Conservation (phyloP, 2,888 invertebrate species). For the Thymelicus sylvestris region DNA sequence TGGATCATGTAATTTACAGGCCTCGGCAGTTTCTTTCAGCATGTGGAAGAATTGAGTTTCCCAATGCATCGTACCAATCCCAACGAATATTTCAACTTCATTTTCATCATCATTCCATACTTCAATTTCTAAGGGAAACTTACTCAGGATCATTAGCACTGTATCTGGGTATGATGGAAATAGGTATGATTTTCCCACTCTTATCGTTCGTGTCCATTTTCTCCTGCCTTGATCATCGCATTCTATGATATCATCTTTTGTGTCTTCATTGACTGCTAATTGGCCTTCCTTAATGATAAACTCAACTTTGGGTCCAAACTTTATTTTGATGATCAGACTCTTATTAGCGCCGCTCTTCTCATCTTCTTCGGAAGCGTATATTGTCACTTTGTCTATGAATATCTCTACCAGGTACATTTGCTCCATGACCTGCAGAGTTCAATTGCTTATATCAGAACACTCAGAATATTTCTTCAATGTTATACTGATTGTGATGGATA, state of each 20-base stretch:
- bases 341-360: slow-evolving; percentile 65
- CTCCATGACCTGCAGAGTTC: slow-evolving; percentile 81
- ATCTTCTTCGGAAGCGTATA: slow-evolving; percentile 62
- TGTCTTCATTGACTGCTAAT: slow-evolving; percentile 58
- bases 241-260: slow-evolving; percentile 63
- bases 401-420: slow-evolving; percentile 85
- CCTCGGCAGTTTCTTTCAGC: slow-evolving; percentile 70
- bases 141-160: slow-evolving; percentile 69
- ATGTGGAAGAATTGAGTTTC: slow-evolving; percentile 75
- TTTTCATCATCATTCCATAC: slow-evolving; percentile 75
- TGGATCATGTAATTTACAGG: slow-evolving; percentile 63
- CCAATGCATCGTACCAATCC: slow-evolving; percentile 75
- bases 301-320: slow-evolving; percentile 77
- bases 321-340: slow-evolving; percentile 74
- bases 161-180: slow-evolving; percentile 79
- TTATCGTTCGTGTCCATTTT: slow-evolving; percentile 68
- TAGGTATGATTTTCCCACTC: slow-evolving; percentile 82
- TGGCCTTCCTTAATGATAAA: slow-evolving; percentile 80
- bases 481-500: neutral
- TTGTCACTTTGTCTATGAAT: slow-evolving; percentile 80
- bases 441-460: slow-evolving; percentile 68
- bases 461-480: slow-evolving; percentile 24
- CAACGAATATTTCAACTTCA: slow-evolving; percentile 71
- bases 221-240: slow-evolving; percentile 62
- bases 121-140: slow-evolving; percentile 79